These are phyloP conservation scores for Salminus brasiliensis DNA, from an alignment of 2,113 vertebrate species.

Conservation along the genomic window DNA sequence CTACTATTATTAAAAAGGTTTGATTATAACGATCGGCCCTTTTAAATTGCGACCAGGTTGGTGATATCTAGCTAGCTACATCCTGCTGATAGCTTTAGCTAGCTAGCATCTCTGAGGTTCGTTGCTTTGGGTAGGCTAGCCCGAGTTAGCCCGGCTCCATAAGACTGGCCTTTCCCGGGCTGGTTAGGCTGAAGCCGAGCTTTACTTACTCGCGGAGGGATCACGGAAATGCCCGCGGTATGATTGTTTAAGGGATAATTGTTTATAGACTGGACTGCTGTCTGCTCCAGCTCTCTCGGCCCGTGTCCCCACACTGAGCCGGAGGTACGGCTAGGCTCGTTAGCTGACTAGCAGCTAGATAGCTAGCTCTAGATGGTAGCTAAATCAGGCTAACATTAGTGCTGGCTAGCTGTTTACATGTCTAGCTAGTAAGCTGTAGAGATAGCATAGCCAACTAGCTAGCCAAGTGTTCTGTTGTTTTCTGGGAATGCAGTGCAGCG, in stretches of 20 bases:
- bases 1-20: not conserved
- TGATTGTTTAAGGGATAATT: not conserved
- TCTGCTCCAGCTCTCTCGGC: no score
- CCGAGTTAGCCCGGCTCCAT: constrained; percentile 5
- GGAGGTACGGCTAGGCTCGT: not conserved
- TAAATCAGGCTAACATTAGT: not conserved
- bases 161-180: not conserved
- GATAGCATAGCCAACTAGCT: constrained; percentile 1
- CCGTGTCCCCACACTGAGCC: no score
- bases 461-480: not conserved
- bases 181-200: constrained; percentile 18
- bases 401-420: not conserved
- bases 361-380: not conserved
- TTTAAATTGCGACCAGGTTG: not conserved
- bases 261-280: not conserved
- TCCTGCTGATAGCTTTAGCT: no score
- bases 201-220: not conserved
- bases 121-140: constrained; percentile 20
- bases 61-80: no score
- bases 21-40: not conserved
- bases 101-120: not conserved
- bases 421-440: not conserved
- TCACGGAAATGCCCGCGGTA: not conserved
- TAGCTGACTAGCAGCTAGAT: not conserved
- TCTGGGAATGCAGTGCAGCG: not conserved